Evolutionary conservation across 2,888 invertebrate species (phyloP), one percentile per base, ranked within the genome.

Genomic region (Lacanobia oleracea): DNA sequence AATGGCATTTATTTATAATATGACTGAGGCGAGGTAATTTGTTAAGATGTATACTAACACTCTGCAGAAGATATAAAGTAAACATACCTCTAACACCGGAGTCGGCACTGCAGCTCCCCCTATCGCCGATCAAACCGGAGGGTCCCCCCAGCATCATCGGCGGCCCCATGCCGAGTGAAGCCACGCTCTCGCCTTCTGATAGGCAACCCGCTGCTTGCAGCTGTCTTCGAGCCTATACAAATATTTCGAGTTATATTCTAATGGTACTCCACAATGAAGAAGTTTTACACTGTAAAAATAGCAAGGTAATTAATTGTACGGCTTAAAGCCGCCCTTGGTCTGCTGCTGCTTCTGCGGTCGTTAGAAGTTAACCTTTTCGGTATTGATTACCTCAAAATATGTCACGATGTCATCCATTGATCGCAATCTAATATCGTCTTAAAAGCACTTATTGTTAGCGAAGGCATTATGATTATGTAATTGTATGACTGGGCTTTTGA

Each of bases 91-190:
- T 96, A 23, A 98, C 97, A 8, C 98, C 98, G 37, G 98, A 98
- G 92, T 98, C 98, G 18, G 98, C 98, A 88, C 98, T 98, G 94
- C 98, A 98, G 88, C 98, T 98, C 78, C 98, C 98, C 56, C 98
- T 96, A 91, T 98, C 98, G 50, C 96, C 97, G 82, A 96, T 93
- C 72, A 95, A 90, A 37, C 96, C 97, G 56, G 91, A 94, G 16
- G 93, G 96, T 62, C 93, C 95, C 18, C 92, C 95, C 68, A 97
- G 96, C 81, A 97, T 97, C 88, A 97, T 96, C 0, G 97, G 97
- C 0, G 97, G 97, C 0, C 97, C 97, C 27, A 96, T 94, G 7
- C 97, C 97, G 84, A 98, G 97, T 0, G 98, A 98, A 5, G 98
- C 97, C 56, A 98, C 96, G 81, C 97, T 97, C 94, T 98, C 98